Evolutionary conservation across 2,797 vertebrate species (phyloP).

Genomic region (Apogon talboti): DNA sequence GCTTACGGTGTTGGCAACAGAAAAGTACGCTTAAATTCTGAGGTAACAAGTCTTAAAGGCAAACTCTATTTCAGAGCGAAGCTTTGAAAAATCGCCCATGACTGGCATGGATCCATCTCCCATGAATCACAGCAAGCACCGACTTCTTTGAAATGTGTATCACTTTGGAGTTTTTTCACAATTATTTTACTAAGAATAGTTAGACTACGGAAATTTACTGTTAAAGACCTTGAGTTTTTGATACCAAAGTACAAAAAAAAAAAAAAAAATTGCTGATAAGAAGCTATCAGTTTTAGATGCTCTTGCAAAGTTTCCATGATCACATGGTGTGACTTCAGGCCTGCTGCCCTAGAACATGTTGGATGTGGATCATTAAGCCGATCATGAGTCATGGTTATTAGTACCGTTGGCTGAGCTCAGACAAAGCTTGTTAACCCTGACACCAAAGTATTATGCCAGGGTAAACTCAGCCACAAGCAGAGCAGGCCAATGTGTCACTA

Average conservation of each 20-base stretch:
- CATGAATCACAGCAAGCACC: neutral
- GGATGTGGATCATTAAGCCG: conserved; percentile 36
- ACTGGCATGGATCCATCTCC: neutral
- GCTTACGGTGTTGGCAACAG: neutral
- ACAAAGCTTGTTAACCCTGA: conserved; percentile 65
- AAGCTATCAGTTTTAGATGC: neutral
- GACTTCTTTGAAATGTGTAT: neutral
- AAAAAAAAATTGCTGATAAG: neutral
- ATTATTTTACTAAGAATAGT: neutral
- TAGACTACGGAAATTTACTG: too few relatives aligned
- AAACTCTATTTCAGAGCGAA: neutral
- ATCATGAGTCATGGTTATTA: conserved; percentile 52
- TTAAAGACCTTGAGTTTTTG: neutral
- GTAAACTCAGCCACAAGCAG: conserved; percentile 15
- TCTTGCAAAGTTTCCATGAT: neutral
- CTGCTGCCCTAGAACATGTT: neutral
- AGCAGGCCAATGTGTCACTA: conserved; percentile 15
- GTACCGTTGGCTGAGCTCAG: conserved; percentile 32
- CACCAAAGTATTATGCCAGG: conserved; percentile 4
- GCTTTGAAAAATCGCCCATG: neutral
- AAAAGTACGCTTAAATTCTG: neutral
- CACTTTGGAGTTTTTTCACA: neutral
- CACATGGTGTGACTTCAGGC: neutral
- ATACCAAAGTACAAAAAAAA: neutral
- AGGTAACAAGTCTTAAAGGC: neutral